These are phyloP conservation scores for Anseranas semipalmata DNA, from an alignment of 2,113 vertebrate genomes.

Conservation along the genomic window DNA sequence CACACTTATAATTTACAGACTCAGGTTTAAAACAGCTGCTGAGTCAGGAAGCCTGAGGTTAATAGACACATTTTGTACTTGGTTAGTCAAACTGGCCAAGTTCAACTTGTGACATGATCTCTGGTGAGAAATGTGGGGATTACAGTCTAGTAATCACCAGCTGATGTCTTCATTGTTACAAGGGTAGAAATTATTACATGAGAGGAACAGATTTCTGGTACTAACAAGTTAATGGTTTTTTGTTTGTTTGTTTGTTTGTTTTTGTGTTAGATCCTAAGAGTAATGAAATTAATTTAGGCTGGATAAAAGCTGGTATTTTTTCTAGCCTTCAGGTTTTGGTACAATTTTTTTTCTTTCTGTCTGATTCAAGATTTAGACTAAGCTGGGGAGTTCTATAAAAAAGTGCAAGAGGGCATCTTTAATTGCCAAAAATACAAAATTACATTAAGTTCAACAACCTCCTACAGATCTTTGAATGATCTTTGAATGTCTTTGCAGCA, in stretches of 20 bases:
- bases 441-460: not conserved
- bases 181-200: not conserved
- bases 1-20: not conserved
- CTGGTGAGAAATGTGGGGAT: not conserved
- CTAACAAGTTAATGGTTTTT: not conserved
- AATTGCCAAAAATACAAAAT: not conserved
- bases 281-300: not conserved
- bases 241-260: too few species aligned
- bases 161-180: not conserved
- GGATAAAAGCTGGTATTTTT: not conserved
- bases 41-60: not conserved
- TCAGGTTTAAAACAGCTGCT: not conserved
- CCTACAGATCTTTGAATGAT: not conserved
- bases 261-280: not conserved
- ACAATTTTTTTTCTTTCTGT: not conserved
- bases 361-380: not conserved
- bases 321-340: not conserved
- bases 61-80: not conserved
- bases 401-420: not conserved
- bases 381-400: not conserved
- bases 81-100: not conserved
- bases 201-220: not conserved
- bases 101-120: not conserved
- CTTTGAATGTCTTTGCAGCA: not conserved
- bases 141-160: not conserved